Percentiles rank a stretch among this genome's conserved stretches.
Evolutionary conservation across 2,888 invertebrate species (phyloP).

Genomic region (Apocheima hispidaria): DNA sequence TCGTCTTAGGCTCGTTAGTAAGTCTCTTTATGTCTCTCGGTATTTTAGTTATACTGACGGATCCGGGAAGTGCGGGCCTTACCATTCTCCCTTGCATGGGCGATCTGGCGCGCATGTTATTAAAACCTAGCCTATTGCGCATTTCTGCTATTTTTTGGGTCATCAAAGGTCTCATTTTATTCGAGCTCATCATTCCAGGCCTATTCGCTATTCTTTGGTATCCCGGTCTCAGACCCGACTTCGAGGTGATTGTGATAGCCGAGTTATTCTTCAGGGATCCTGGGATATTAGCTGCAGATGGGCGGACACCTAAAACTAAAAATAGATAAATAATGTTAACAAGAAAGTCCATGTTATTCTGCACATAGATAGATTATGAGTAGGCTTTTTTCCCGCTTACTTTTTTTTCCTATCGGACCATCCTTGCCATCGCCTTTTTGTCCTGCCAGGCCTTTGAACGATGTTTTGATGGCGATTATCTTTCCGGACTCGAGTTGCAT

Average conservation of each 20-base stretch:
- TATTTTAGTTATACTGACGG: conserved; percentile 80
- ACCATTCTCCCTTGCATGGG: conserved; percentile 65
- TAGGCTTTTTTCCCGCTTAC: conserved; percentile 50
- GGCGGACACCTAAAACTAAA: conserved; percentile 74
- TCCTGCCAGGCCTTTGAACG: conserved; percentile 87
- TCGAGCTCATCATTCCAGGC: conserved; percentile 68
- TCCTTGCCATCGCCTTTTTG: conserved; percentile 76
- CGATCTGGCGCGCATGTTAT: conserved; percentile 67
- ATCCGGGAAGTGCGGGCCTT: conserved; percentile 72
- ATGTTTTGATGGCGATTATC: conserved; percentile 96
- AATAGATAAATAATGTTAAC: conserved; percentile 32
- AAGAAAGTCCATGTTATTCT: neutral
- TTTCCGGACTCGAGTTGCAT: conserved; percentile 97
- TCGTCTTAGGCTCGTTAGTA: conserved; percentile 55
- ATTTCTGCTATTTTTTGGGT: conserved; percentile 78
- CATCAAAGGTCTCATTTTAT: conserved; percentile 71
- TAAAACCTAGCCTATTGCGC: conserved; percentile 69
- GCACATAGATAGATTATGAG: neutral
- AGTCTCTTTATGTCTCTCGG: conserved; percentile 65
- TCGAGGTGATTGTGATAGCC: conserved; percentile 86
- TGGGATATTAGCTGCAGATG: conserved; percentile 72
- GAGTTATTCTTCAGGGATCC: conserved; percentile 87
- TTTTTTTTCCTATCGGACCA: conserved; percentile 76
- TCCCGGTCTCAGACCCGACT: conserved; percentile 70
- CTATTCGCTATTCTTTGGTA: conserved; percentile 71